These are phyloP conservation scores for Lepidonotus clava DNA, from an alignment of 2,888 invertebrate species.

Conservation along the genomic window DNA sequence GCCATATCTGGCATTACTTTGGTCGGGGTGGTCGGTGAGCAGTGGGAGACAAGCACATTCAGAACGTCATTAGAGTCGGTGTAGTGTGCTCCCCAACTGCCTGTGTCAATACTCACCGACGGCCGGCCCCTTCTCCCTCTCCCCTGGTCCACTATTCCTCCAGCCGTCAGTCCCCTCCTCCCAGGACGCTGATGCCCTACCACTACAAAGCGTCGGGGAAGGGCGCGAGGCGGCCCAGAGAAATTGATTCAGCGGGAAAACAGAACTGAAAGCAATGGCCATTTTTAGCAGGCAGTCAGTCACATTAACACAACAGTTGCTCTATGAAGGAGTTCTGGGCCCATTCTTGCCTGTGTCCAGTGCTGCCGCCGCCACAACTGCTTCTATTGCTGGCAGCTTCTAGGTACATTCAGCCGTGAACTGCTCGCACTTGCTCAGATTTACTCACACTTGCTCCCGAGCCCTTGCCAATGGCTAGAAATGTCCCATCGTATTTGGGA, in stretches of 20 bases:
- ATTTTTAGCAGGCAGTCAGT: constrained; percentile 28
- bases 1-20: not conserved
- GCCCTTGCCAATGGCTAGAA: not conserved
- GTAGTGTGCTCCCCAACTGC: not conserved
- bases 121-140: not conserved
- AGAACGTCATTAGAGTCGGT: constrained; percentile 1
- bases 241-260: not conserved
- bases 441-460: not conserved
- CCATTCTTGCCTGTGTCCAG: too few relatives aligned
- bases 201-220: not conserved
- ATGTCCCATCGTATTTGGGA: not conserved
- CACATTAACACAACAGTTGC: constrained; percentile 28
- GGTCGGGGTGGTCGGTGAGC: not conserved
- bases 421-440: not conserved
- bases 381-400: not conserved
- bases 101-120: not conserved
- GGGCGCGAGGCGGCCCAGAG: not conserved
- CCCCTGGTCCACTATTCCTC: not conserved
- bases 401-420: not conserved
- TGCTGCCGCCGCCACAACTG: too few relatives aligned
- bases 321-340: constrained; percentile 18
- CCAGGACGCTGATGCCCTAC: not conserved
- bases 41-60: not conserved
- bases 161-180: not conserved
- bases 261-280: constrained; percentile 28